Percentiles rank a stretch among this genome's conserved stretches.
Conservation (phyloP, 2,113 vertebrate genomes). For the Dromaius novaehollandiae region DNA sequence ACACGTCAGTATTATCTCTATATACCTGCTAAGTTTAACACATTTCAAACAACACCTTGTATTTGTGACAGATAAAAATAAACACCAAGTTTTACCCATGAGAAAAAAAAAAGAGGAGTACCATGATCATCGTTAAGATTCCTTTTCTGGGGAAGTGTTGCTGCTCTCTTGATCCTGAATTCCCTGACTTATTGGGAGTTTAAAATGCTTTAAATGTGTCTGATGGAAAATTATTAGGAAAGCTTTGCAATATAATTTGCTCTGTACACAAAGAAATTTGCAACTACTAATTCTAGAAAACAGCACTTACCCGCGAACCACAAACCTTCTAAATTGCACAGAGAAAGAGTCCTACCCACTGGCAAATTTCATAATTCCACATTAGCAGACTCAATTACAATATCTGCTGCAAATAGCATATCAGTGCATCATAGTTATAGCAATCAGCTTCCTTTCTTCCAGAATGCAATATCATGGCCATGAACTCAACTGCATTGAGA, state of each 20-base stretch:
- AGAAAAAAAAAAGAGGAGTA: conserved; percentile 50
- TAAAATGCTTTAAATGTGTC: conserved; percentile 19
- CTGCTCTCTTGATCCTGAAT: background rate
- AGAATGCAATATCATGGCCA: background rate
- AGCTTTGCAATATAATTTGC: background rate
- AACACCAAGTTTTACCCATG: conserved; percentile 79
- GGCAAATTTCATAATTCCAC: conserved; percentile 41
- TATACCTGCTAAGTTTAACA: conserved; percentile 79
- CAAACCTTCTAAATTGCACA: background rate
- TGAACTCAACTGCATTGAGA: background rate
- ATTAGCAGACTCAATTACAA: conserved; percentile 43
- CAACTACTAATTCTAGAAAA: conserved; percentile 6
- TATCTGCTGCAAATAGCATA: conserved; percentile 11
- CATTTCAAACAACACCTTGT: conserved; percentile 85
- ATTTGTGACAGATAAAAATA: conserved; percentile 82
- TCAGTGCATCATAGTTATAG: background rate
- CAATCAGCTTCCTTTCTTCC: background rate
- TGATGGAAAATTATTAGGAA: conserved; percentile 6
- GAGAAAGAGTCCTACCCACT: background rate
- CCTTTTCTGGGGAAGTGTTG: conserved; percentile 27
- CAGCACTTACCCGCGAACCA: background rate
- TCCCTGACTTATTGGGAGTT: background rate
- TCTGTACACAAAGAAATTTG: background rate
- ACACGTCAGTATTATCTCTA: conserved; percentile 76
- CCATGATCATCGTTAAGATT: conserved; percentile 44